phyloP scores from a whole-genome alignment of 1,140 invertebrate genomes.

The Philopotamus ludificatus region DNA sequence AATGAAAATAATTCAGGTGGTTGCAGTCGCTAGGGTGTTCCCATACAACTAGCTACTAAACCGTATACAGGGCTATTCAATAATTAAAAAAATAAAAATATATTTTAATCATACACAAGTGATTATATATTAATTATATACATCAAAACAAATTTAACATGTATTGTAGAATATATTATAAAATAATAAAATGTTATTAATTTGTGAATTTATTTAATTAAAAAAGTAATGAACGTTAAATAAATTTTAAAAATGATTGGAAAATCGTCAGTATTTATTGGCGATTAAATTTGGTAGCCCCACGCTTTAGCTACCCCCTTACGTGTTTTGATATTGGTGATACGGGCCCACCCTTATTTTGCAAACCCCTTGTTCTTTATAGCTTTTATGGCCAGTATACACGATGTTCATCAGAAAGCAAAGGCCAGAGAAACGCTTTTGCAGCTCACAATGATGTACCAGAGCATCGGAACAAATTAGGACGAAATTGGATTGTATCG shows the following conservation, averaged over 20 bases:
- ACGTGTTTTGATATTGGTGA: constrained; percentile 32
- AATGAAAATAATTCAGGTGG: constrained; percentile 16
- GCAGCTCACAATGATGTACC: background rate
- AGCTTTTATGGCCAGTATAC: constrained; percentile 42
- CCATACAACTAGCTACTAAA: background rate
- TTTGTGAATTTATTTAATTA: constrained; percentile 1
- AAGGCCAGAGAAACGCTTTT: constrained; percentile 32
- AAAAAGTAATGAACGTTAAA: background rate
- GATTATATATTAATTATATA: background rate
- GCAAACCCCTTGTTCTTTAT: constrained; percentile 43
- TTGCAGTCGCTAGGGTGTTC: background rate
- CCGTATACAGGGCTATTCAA: background rate
- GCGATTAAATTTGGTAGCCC: background rate
- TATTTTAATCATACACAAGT: too few species aligned
- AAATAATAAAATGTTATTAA: too few species aligned
- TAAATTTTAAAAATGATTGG: background rate
- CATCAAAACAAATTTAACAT: too few species aligned
- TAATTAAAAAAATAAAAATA: background rate
- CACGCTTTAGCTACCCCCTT: background rate
- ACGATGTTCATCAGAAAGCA: constrained; percentile 42
- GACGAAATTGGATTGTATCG: too few species aligned
- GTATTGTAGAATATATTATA: too few species aligned
- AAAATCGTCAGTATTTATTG: background rate
- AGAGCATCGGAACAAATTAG: too few species aligned
- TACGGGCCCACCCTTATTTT: constrained; percentile 38